Percentiles rank a stretch among this genome's conserved stretches.
Conservation (phyloP, 2,113 vertebrate species). For the Paradisaea rubra region DNA sequence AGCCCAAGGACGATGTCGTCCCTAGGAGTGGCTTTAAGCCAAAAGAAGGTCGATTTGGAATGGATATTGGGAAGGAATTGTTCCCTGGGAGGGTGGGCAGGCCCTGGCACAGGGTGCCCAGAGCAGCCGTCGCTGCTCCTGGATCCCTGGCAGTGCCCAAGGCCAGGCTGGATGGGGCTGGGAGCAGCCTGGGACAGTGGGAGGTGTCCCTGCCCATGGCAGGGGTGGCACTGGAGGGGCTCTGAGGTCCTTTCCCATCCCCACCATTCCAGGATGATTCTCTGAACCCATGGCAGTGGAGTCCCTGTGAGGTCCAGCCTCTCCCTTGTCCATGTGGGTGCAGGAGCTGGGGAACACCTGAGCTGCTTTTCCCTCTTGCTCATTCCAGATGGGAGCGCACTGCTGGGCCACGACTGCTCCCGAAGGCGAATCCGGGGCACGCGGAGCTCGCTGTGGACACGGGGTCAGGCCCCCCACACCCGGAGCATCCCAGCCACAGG, state of each 20-base stretch:
- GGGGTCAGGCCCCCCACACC: not conserved
- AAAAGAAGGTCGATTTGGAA: not conserved
- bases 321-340: rapidly evolving
- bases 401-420: not conserved
- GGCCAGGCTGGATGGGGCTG: not conserved
- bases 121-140: not conserved
- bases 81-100: not conserved
- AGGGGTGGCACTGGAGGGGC: rapidly evolving
- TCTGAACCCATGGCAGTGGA: rapidly evolving
- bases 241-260: rapidly evolving
- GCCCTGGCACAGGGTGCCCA: not conserved
- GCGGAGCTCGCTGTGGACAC: rapidly evolving
- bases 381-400: rapidly evolving
- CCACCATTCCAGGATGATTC: not conserved
- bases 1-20: not conserved
- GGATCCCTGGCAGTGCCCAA: not conserved
- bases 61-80: not conserved
- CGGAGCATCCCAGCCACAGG: rapidly evolving
- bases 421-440: rapidly evolving
- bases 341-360: not conserved
- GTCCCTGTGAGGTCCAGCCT: rapidly evolving
- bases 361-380: rapidly evolving
- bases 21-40: not conserved
- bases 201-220: not conserved
- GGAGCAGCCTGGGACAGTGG: not conserved